These are phyloP conservation scores for Linyphia triangularis DNA, from an alignment of 2,888 invertebrate genomes.

Conservation along the genomic window DNA sequence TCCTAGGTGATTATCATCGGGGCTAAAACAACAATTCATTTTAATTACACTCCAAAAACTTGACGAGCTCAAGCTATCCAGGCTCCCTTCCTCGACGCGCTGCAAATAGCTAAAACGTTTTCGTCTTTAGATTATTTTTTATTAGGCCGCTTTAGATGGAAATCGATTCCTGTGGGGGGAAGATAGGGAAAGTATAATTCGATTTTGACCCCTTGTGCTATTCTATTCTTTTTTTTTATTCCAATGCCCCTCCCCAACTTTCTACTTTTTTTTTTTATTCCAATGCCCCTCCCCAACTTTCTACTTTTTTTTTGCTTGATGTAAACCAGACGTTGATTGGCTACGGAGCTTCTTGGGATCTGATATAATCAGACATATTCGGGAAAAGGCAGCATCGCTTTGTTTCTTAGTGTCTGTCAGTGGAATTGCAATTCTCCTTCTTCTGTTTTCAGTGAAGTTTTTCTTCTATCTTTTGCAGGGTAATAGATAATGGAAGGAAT, in stretches of 20 bases:
- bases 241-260: constrained; percentile 22
- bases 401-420: constrained; percentile 22
- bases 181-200: constrained; percentile 69
- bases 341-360: constrained; percentile 55
- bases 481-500: constrained; percentile 32
- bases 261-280: constrained; percentile 39
- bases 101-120: constrained; percentile 31
- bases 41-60: constrained; percentile 63
- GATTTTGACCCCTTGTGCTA: constrained; percentile 65
- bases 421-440: neutral
- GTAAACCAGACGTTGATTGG: constrained; percentile 73
- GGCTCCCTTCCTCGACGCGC: neutral
- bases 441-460: constrained; percentile 7
- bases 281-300: constrained; percentile 28
- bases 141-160: constrained; percentile 69
- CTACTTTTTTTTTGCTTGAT: constrained; percentile 43
- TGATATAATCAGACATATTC: constrained; percentile 69
- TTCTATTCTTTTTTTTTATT: constrained; percentile 48
- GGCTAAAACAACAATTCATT: constrained; percentile 65
- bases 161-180: constrained; percentile 65
- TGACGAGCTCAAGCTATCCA: constrained; percentile 44
- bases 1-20: neutral
- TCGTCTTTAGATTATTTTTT: constrained; percentile 65
- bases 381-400: neutral
- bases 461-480: constrained; percentile 1